These are phyloP conservation scores for Peromyscus leucopus DNA, from an alignment of 2,113 vertebrate genomes.

Conservation along the genomic window DNA sequence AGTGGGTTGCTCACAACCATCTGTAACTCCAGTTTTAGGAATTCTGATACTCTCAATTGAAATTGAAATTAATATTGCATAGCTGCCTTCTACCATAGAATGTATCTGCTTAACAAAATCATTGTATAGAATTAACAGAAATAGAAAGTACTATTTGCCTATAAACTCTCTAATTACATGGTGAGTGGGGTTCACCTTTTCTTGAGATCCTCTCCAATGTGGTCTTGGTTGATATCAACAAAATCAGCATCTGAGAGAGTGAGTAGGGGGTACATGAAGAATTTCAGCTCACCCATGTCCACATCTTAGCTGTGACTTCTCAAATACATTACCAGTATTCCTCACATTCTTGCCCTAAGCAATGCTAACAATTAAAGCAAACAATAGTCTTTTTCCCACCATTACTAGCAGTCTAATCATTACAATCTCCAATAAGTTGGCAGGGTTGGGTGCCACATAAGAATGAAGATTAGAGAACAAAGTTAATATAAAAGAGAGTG, in stretches of 20 bases:
- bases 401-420: background rate
- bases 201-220: background rate
- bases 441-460: background rate
- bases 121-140: background rate
- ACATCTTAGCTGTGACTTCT: background rate
- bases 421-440: background rate
- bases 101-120: background rate
- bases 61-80: background rate
- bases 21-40: background rate
- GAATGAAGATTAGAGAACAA: background rate
- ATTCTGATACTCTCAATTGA: background rate
- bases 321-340: background rate
- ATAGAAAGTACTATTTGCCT: background rate
- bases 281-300: fast-evolving
- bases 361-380: background rate
- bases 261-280: too few relatives aligned
- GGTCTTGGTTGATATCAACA: background rate
- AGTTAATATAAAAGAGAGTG: background rate
- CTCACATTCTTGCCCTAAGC: background rate
- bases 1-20: background rate
- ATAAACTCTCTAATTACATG: background rate
- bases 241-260: too few relatives aligned
- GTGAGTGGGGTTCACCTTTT: background rate
- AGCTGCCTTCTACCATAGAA: background rate
- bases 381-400: background rate